Base-by-base conservation (phyloP, 2,113 vertebrate genomes). In the Rhea pennata region DNA sequence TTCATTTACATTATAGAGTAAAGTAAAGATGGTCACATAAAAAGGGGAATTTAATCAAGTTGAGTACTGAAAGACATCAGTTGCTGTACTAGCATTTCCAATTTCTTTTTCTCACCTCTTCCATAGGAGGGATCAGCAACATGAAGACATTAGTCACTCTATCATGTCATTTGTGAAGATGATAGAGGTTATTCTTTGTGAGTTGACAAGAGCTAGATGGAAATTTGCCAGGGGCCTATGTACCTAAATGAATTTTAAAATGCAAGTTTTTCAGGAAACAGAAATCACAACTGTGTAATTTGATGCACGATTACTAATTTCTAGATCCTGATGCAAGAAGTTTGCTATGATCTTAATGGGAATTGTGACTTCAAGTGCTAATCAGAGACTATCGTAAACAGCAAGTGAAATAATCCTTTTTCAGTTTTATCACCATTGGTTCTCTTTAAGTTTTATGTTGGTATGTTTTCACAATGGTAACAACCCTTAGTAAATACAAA, bases 271-370 rank as follows among this genome's bases (percentile, higher is more conserved):
- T 44, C 75, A 59, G 64, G 75, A 61, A 87, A 50, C 64, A 71
- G 27, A 74, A 71, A 16, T 54, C 69, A 26, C 33, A 92, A 79
- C 58, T 48, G 4, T 70, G n/a, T 77, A 51, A 72, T 92, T 82
- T 93, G 92, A 58, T 74, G 33, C 44, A 74, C 62, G 46, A 58
- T 77, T 89, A 82, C 39, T 91, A 84, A 64, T 84, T 89, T 94
- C 78, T 84, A 29, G 78, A 81, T 73, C 71, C 33, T 51, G 54
- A 64, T 84, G 58, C 46, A 74, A 48, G 84, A 58, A 89, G 42
- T 88, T 87, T 75, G 67, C 79, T 66, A 51, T 70, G 51, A 39
- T 65, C 83, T 24, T 93, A 93, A 91, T 75, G 83, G 46, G 70
- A 66, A 76, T 46, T 67, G 58, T 15, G 36, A 51, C 64, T 93